A percentile compares a stretch with the other conserved stretches of the same genome.
Conservation (phyloP, 1,140 invertebrate species). For the Zaprionus africanus region DNA sequence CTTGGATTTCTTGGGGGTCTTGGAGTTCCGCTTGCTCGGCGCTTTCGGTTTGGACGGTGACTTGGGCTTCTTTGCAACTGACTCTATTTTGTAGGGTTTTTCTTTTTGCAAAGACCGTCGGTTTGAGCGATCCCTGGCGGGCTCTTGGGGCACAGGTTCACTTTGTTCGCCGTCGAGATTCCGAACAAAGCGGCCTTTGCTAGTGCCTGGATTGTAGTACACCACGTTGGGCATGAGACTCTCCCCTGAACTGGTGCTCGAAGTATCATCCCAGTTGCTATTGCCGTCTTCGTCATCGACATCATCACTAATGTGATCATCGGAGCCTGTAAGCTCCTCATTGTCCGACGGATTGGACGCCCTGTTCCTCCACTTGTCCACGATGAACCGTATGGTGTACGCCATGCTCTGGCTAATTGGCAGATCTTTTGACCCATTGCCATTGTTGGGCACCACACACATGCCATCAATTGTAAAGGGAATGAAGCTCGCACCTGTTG, state of each 20-base stretch:
- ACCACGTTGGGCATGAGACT: slow-evolving; percentile 58
- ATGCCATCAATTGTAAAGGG: slow-evolving; percentile 42
- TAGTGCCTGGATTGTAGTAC: slow-evolving; percentile 42
- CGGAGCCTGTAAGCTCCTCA: not conserved
- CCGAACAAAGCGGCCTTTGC: slow-evolving; percentile 53
- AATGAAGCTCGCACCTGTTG: slow-evolving; percentile 87
- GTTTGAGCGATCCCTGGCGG: not conserved
- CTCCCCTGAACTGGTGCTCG: slow-evolving; percentile 43
- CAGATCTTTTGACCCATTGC: not conserved
- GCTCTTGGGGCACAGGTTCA: not conserved
- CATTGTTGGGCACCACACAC: not conserved
- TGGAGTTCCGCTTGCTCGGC: not conserved
- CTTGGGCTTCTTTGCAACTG: slow-evolving; percentile 10
- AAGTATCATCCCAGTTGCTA: not conserved
- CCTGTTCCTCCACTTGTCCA: slow-evolving; percentile 54
- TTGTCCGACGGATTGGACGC: not conserved
- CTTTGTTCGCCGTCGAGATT: slow-evolving; percentile 48
- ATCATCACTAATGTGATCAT: not conserved
- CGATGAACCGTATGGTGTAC: slow-evolving; percentile 59
- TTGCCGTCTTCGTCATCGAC: not conserved
- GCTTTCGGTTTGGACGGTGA: not conserved
- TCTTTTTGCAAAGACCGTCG: not conserved
- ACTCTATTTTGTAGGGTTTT: not conserved
- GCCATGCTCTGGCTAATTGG: slow-evolving; percentile 22
- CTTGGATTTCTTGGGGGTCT: not conserved